phyloP scores from a whole-genome alignment of 2,888 invertebrate species.

The Cremastinae sp. region DNA sequence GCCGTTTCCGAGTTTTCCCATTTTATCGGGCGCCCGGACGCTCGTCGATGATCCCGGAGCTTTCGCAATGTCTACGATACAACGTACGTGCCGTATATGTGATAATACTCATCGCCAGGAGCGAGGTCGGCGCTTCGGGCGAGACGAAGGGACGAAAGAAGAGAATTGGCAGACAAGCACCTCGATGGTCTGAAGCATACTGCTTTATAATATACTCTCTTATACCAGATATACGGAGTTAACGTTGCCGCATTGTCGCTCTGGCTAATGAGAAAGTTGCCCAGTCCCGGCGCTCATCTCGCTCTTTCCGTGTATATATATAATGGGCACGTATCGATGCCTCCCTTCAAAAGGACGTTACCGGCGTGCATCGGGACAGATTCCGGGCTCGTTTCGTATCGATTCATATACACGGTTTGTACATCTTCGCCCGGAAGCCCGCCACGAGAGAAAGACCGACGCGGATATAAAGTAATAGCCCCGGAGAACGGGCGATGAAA shows the following conservation, averaged over 20 bases:
- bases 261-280: conserved; percentile 78
- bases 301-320: neutral
- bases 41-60: too few species aligned
- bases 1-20: too few species aligned
- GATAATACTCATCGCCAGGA: conserved; percentile 22
- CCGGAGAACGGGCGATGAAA: neutral
- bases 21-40: conserved; percentile 30
- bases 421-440: neutral
- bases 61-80: conserved; percentile 38
- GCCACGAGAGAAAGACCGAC: neutral
- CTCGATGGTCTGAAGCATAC: conserved; percentile 71
- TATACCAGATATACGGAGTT: conserved; percentile 65
- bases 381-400: neutral
- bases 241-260: conserved; percentile 74
- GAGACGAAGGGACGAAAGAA: conserved; percentile 23
- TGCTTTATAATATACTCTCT: conserved; percentile 71
- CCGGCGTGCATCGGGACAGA: neutral
- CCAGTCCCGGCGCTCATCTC: conserved; percentile 38
- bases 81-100: conserved; percentile 42
- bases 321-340: conserved; percentile 10
- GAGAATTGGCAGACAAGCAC: conserved; percentile 67
- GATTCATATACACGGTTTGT: neutral
- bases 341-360: conserved; percentile 18
- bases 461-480: neutral
- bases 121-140: conserved; percentile 57